Conservation (phyloP, 2,797 vertebrate genomes). For the Spinus olivaceus region DNA sequence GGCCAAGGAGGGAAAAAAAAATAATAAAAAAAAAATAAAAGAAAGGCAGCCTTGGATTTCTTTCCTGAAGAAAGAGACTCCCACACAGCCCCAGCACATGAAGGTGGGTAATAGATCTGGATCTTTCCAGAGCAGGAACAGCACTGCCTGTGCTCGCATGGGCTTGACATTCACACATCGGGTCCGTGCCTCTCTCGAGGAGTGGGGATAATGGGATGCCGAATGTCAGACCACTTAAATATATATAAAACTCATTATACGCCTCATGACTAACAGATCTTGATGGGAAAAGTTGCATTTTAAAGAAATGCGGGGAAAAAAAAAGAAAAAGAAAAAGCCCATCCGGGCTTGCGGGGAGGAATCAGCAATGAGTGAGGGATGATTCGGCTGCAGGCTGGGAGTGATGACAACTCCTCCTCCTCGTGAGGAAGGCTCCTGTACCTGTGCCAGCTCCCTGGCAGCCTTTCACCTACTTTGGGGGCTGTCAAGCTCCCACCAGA, state of each 20-base stretch:
- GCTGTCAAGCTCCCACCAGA: not conserved
- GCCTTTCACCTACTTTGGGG: rapidly evolving
- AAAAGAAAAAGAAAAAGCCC: not conserved
- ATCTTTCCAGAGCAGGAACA: not conserved
- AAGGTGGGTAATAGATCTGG: slow-evolving; percentile 14
- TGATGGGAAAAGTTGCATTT: slow-evolving; percentile 6
- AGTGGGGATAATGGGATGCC: slow-evolving; percentile 42
- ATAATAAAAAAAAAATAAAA: no score
- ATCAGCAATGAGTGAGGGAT: not conserved
- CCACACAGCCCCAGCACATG: slow-evolving; percentile 23
- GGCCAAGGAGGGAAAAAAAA: not conserved
- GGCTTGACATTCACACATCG: slow-evolving; percentile 13
- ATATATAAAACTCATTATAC: slow-evolving; percentile 37
- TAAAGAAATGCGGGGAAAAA: not conserved
- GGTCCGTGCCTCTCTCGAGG: not conserved
- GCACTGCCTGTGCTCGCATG: not conserved
- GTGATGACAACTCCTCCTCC: not conserved
- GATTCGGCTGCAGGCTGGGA: not conserved
- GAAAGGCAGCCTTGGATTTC: not conserved
- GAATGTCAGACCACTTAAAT: slow-evolving; percentile 46
- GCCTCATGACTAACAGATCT: slow-evolving; percentile 47
- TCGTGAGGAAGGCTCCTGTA: not conserved
- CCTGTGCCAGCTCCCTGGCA: not conserved
- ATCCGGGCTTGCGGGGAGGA: not conserved
- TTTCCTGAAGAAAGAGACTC: slow-evolving; percentile 10